These are phyloP conservation scores for Diploscapter pachys DNA, from an alignment of 1,140 invertebrate species.

Conservation along the genomic window DNA sequence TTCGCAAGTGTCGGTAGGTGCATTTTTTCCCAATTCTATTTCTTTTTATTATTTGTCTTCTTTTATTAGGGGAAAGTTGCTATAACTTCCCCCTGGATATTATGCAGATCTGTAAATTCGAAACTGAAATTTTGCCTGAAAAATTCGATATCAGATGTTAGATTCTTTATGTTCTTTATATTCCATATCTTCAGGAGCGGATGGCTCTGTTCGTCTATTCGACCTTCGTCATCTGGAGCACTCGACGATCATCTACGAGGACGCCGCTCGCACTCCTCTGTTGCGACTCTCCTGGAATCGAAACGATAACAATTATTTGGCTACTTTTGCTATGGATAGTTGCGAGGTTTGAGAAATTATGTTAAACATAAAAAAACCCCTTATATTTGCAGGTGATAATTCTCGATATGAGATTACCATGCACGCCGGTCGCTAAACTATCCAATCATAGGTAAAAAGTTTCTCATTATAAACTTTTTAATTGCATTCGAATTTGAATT, in stretches of 20 bases:
- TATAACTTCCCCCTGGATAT: conserved; percentile 75
- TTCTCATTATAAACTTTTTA: no score
- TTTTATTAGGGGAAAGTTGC: conserved; percentile 59
- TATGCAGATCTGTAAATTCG: background rate
- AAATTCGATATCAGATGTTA: background rate
- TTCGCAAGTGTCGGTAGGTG: conserved; percentile 68
- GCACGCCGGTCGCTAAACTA: conserved; percentile 90
- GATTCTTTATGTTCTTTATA: no score
- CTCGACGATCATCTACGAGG: conserved; percentile 99
- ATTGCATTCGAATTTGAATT: no score
- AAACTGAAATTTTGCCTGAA: conserved; percentile 23
- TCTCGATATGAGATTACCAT: conserved; percentile 92
- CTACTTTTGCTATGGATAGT: conserved; percentile 97
- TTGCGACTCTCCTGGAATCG: conserved; percentile 96
- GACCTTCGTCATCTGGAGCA: conserved; percentile 95
- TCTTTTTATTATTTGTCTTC: background rate
- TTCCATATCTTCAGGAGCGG: conserved; percentile 69
- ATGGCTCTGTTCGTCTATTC: conserved; percentile 98
- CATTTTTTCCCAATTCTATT: background rate
- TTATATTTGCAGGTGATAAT: conserved; percentile 75
- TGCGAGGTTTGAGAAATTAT: conserved; percentile 71
- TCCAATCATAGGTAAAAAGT: conserved; percentile 81
- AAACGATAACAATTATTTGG: conserved; percentile 97
- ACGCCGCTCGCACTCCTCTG: conserved; percentile 91
- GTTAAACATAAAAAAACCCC: background rate